Percentiles rank a stretch among this genome's conserved stretches.
phyloP scores from a whole-genome alignment of 2,797 vertebrate genomes.

The Tauraco hartlaubi region DNA sequence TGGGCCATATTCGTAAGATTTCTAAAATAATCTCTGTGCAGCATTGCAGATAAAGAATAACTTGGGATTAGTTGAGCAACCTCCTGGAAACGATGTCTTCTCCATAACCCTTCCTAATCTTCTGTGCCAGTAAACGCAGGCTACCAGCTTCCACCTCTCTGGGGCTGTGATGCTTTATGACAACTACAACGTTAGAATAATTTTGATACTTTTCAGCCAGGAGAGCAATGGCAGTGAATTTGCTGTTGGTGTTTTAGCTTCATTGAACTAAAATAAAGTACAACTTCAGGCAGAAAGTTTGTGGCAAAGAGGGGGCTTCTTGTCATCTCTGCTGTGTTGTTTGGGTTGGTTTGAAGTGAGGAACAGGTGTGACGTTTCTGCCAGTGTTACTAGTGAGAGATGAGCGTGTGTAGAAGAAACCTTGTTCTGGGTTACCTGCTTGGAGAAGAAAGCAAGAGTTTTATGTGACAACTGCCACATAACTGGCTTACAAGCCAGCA shows the following conservation, averaged over 20 bases:
- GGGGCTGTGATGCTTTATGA: not conserved
- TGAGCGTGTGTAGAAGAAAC: not conserved
- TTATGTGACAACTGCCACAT: not conserved
- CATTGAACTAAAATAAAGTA: not conserved
- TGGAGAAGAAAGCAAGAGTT: not conserved
- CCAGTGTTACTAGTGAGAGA: not conserved
- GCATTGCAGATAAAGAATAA: not conserved
- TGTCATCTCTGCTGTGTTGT: fast-evolving
- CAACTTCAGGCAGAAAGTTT: not conserved
- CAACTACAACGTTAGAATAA: fast-evolving
- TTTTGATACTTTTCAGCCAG: not conserved
- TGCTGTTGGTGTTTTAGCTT: not conserved
- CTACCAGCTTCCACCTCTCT: not conserved
- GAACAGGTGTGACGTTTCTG: not conserved
- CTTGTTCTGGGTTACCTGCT: not conserved
- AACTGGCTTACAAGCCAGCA: not conserved
- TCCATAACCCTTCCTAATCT: not conserved
- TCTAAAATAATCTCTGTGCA: not conserved
- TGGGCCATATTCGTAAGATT: not conserved
- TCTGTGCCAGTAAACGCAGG: not conserved
- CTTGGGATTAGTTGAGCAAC: not conserved
- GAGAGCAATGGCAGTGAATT: not conserved
- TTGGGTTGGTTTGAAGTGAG: not conserved
- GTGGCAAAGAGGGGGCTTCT: not conserved
- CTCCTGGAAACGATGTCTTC: not conserved